Evolutionary conservation across 2,888 invertebrate genomes (phyloP), one percentile per base, ranked within the genome.

Genomic region (Drosophila gaucha): DNA sequence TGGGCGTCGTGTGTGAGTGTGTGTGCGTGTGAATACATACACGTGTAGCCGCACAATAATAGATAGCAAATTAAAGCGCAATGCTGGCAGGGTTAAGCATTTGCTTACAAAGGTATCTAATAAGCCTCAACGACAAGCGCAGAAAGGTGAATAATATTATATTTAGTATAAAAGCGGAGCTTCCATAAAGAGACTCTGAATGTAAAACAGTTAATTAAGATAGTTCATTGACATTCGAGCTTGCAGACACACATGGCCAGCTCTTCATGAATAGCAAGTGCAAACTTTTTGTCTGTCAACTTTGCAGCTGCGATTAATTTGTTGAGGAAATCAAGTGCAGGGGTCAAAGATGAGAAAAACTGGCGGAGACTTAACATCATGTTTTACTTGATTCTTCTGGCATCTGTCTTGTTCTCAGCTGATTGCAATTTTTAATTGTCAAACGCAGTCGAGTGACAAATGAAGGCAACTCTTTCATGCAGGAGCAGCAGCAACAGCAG

Each of bases 351-450:
- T 12, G 30, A 16, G 6, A 18, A 24, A 22, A 20, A 36, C 26
- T 28, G 8, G 31, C 30, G 31, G 8, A 18, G 49, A 50, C 57
- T 67, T 62, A 54, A 55, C 43, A 72, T 72, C 47, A 38, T 52
- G 58, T 41, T 67, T 30, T 44, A 35, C 57, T 74, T 59, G 70
- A 52, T 47, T 39, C 47, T 50, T 36, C 54, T 54, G 64, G 56
- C 78, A 71, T 57, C 56, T 74, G 80, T 58, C 75, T 58, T 33
- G 28, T 33, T 58, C 43, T 58, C 70, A 70, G 70, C 56, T 63
- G 70, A 62, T 67, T 74, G 71, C 85, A 63, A 78, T 86, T 86
- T 83, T 86, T 80, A 86, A 86, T 84, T 83, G 84, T 86, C 80
- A 83, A 80, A 68, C 70, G 74, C 84, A 83, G 71, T 76, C 74